Evolutionary conservation across 2,113 vertebrate species (phyloP).

Genomic region (Orycteropus afer): DNA sequence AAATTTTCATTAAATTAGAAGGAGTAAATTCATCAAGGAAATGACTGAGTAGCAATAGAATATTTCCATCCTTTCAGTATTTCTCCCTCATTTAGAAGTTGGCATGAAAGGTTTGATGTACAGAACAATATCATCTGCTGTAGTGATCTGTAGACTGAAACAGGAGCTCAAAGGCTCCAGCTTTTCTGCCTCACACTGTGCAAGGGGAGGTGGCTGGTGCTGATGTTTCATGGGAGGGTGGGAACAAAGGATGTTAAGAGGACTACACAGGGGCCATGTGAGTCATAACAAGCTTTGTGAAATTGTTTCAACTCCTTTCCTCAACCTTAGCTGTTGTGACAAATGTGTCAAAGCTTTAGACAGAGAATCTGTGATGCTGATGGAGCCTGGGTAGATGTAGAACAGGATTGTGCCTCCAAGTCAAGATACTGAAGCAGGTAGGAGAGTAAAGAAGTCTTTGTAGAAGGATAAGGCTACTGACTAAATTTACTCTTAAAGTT

Average conservation of each 20-base stretch:
- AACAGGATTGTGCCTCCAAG: slow-evolving; percentile 10
- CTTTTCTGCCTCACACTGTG: slow-evolving; percentile 75
- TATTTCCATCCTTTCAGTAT: slow-evolving; percentile 59
- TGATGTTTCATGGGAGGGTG: slow-evolving; percentile 64
- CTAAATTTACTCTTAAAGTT: not conserved
- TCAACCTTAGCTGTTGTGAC: slow-evolving; percentile 74
- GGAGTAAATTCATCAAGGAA: slow-evolving; percentile 47
- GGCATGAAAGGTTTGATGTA: slow-evolving; percentile 74
- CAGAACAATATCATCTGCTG: slow-evolving; percentile 68
- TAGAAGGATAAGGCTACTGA: slow-evolving; percentile 24
- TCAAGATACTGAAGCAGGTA: slow-evolving; percentile 28
- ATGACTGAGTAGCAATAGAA: slow-evolving; percentile 22
- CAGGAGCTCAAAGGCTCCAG: slow-evolving; percentile 70
- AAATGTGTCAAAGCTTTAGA: slow-evolving; percentile 75
- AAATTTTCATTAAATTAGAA: slow-evolving; percentile 52
- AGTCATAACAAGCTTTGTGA: slow-evolving; percentile 65
- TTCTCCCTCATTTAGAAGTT: slow-evolving; percentile 67
- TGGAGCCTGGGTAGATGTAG: slow-evolving; percentile 50
- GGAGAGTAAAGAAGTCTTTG: slow-evolving; percentile 32
- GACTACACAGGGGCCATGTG: slow-evolving; percentile 58
- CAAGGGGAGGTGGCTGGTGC: slow-evolving; percentile 26
- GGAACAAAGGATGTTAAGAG: slow-evolving; percentile 76
- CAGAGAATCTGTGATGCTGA: slow-evolving; percentile 52
- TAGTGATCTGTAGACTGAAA: slow-evolving; percentile 69
- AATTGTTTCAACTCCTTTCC: slow-evolving; percentile 76